phyloP scores from a whole-genome alignment of 2,797 vertebrate genomes.

The Enteromius afrohamiltoni region DNA sequence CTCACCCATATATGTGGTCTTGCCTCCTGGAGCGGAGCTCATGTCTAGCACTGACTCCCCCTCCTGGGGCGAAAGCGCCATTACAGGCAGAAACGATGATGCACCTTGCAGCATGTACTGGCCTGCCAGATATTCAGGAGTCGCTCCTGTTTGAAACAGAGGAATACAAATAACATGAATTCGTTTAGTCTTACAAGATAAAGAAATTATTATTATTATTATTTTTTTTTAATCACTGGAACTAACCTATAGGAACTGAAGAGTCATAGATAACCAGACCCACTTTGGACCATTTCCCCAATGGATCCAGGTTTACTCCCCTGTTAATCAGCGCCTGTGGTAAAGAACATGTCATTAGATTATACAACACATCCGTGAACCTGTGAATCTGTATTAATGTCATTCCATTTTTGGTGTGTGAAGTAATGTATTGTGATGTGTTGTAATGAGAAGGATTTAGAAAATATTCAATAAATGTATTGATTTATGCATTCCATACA shows the following conservation, averaged over 20 bases:
- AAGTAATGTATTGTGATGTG: too few relatives aligned
- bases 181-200: neutral
- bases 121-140: slow-evolving; percentile 94
- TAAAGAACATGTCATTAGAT: slow-evolving; percentile 5
- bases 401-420: neutral
- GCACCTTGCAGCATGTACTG: slow-evolving; percentile 99
- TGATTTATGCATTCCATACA: too few relatives aligned
- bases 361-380: neutral
- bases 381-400: neutral
- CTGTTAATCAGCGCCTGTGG: slow-evolving; percentile 95
- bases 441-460: too few relatives aligned
- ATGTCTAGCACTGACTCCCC: slow-evolving; percentile 94
- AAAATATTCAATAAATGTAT: too few relatives aligned
- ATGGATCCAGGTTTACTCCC: slow-evolving; percentile 94
- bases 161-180: neutral
- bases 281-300: slow-evolving; percentile 98
- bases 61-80: slow-evolving; percentile 94
- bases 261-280: slow-evolving; percentile 96
- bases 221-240: neutral
- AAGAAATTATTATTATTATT: neutral
- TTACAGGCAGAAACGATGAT: slow-evolving; percentile 93
- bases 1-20: slow-evolving; percentile 95
- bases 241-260: slow-evolving; percentile 92
- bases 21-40: slow-evolving; percentile 96
- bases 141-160: slow-evolving; percentile 82